Evolutionary conservation across 2,888 invertebrate genomes (phyloP), one percentile per base, ranked within the genome.

Genomic region (Tetrapedia diversipes): DNA sequence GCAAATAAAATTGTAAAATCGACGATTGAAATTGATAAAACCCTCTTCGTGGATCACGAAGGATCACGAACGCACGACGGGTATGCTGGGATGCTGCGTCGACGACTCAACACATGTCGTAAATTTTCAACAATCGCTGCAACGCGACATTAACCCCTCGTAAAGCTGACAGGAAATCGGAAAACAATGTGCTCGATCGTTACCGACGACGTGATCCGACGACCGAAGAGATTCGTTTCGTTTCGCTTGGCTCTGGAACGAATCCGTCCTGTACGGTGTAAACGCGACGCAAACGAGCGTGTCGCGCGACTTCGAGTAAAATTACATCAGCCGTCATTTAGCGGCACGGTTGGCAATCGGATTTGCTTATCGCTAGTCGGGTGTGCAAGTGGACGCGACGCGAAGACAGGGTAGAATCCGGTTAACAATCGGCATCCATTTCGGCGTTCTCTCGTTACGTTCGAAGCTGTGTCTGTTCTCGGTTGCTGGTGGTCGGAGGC

Each of bases 361-460:
- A 86, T 85, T 76, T 76, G 81, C 73, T 80, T n/a, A n/a, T n/a
- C n/a, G n/a, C n/a, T n/a, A n/a, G n/a, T n/a, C n/a, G n/a, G n/a
- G n/a, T n/a, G n/a, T 74, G 74, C 79, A 73, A 81, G 80, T n/a
- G 71, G 79, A 71, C 78, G 65, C 70, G 51, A 54, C 59, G 49
- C 65, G 61, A 76, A 72, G 77, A 78, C 72, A 78, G 53, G 67
- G 19, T 57, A 70, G 72, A 85, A 87, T 87, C 84, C 81, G 79
- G 79, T 85, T 76, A 74, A 79, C 78, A 81, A 77, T 73, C 56
- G 66, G 74, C 75, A 77, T n/a, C 7, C n/a, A 74, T 69, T 85
- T 32, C 8, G n/a, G 72, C 82, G 83, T 81, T 84, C 79, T 76
- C 77, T 80, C 78, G 79, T 69, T 78, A 66, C 71, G 75, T 65